Percentiles rank a stretch among this genome's conserved stretches.
These are phyloP conservation scores for Elysia crispata DNA, from an alignment of 2,888 invertebrate species.

Conservation along the genomic window DNA sequence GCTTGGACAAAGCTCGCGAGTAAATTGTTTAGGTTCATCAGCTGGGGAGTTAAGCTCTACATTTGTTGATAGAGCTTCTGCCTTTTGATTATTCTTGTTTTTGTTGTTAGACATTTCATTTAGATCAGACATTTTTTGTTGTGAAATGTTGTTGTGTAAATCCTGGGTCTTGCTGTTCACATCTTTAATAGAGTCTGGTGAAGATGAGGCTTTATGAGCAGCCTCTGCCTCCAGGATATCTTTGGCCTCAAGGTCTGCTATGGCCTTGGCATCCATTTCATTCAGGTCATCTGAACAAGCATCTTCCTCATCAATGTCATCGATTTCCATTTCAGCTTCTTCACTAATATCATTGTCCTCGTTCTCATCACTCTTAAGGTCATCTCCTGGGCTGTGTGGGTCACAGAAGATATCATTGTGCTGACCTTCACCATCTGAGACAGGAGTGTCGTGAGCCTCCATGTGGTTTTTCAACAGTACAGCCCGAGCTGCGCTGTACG, in stretches of 20 bases:
- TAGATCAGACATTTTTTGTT: too few relatives aligned
- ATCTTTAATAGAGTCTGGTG: constrained; percentile 63
- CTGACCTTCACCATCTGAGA: constrained; percentile 50
- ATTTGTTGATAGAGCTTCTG: too few relatives aligned
- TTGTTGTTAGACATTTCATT: too few relatives aligned
- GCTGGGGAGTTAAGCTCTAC: constrained; percentile 51
- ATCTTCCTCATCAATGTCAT: constrained; percentile 43
- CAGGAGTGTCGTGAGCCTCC: constrained; percentile 56
- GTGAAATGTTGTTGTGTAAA: constrained; percentile 48
- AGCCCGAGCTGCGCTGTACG: constrained; percentile 64
- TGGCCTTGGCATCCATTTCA: constrained; percentile 47
- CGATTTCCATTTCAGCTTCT: constrained; percentile 53
- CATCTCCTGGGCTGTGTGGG: constrained; percentile 28
- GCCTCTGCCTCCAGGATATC: constrained; percentile 49
- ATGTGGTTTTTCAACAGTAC: constrained; percentile 65
- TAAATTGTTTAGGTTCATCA: constrained; percentile 55
- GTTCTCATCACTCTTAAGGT: constrained; percentile 31
- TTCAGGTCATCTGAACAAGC: constrained; percentile 36
- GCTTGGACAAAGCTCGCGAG: constrained; percentile 67
- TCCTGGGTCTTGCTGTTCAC: constrained; percentile 58
- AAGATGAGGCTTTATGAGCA: constrained; percentile 48
- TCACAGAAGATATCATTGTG: constrained; percentile 59
- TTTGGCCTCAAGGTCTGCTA: constrained; percentile 45
- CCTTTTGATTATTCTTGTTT: too few relatives aligned
- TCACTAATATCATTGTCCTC: constrained; percentile 37